Evolutionary conservation across 1,140 invertebrate species (phyloP), one percentile per base, ranked within the genome.

Genomic region (Danaus melanippus): DNA sequence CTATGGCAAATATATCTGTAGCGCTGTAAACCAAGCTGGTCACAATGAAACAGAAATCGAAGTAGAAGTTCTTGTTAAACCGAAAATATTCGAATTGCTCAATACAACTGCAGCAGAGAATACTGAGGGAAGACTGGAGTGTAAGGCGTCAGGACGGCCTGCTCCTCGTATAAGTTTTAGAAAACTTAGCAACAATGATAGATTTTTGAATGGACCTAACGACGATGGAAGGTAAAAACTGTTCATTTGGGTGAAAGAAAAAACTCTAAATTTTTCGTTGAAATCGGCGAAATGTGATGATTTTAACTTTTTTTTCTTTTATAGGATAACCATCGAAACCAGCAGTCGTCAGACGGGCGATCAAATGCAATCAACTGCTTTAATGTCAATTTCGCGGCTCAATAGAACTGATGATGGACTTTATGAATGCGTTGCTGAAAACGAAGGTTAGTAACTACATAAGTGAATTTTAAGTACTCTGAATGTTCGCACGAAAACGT

Each of bases 381-480:
- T 88, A 9, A 83, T 95, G 32, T 89, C 87, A 8, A 93, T 95
- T 64, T 50, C 84, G n/a, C 87, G 87, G 43, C 66, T 92, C 11
- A 87, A 85, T 46, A 90, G 93, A 42, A 87, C 87, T 0, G 94
- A 97, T 78, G 96, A 97, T 84, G 96, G 96, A 0, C 79, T 97
- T 1, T 98, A 98, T 78, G 94, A 93, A 69, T 98, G 96, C 71
- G 90, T 94, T 42, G 95, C 95, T 0, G 87, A 89, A 54, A 97
- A 97, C 67, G 90, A 90, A 65, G 94, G 83, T 84, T 74, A 42
- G 49, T 1, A 46, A 42, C 5, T 2, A 49, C 10, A 21, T 32
- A 40, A 49, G 11, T 49, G 0, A 32, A 32, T 32, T 32, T 32
- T 32, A 32, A 32, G 6, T 32, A 32, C 10, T 39, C 10, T 39